Evolutionary conservation across 2,113 vertebrate species (phyloP).

Genomic region (Phasianus colchicus): DNA sequence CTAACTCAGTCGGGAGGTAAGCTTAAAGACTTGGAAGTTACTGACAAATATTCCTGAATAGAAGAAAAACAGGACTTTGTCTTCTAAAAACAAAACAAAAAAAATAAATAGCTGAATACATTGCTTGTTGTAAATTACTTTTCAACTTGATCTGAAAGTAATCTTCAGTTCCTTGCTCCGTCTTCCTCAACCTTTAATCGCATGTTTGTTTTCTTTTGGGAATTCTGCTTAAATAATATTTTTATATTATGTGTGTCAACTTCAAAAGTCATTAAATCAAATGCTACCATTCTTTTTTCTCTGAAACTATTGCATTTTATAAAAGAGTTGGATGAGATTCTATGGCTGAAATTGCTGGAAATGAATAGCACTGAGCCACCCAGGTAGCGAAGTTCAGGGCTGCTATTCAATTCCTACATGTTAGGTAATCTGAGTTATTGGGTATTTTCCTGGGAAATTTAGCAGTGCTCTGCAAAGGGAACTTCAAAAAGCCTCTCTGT

Average conservation of each 20-base stretch:
- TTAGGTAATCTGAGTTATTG: background rate
- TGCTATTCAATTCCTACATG: accelerated
- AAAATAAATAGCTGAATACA: background rate
- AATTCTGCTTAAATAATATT: background rate
- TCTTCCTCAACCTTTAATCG: background rate
- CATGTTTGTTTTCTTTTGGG: background rate
- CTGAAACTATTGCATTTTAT: background rate
- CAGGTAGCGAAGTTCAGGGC: background rate
- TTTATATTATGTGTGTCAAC: background rate
- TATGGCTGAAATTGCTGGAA: background rate
- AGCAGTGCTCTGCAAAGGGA: background rate
- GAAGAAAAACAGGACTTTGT: background rate
- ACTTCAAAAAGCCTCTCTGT: background rate
- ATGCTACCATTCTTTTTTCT: background rate
- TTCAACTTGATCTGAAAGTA: background rate
- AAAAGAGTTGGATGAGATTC: background rate
- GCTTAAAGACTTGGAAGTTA: background rate
- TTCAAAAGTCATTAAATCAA: background rate
- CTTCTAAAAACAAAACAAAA: background rate
- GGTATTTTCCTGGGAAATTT: background rate
- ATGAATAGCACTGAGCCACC: background rate
- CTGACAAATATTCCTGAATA: background rate
- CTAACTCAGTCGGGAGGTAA: background rate
- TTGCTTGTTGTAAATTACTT: background rate
- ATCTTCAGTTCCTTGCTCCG: background rate